Percentiles rank a stretch among this genome's conserved stretches.
Evolutionary conservation across 2,888 invertebrate species (phyloP).

Genomic region (Nephrocerus scutellatus): DNA sequence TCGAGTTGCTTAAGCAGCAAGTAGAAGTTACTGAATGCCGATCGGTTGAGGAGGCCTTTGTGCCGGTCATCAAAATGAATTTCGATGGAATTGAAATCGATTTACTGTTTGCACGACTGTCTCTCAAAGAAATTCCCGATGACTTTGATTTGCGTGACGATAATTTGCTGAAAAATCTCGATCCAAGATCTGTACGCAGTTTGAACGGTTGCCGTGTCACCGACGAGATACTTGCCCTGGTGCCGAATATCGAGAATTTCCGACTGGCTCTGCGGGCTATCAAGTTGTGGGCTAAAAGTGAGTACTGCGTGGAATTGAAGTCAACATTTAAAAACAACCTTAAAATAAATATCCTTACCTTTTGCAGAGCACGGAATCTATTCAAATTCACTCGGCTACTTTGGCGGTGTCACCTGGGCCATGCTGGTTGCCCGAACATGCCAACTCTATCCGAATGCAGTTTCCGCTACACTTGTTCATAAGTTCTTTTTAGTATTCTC

Average conservation of each 20-base stretch:
- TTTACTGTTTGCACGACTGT: constrained; percentile 85
- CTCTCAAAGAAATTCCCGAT: constrained; percentile 85
- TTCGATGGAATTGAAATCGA: constrained; percentile 96
- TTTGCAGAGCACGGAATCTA: constrained; percentile 80
- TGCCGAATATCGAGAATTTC: constrained; percentile 87
- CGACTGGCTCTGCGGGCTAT: constrained; percentile 82
- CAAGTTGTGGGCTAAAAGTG: constrained; percentile 96
- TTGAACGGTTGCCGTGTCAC: constrained; percentile 93
- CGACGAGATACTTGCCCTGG: constrained; percentile 87
- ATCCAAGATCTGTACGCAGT: constrained; percentile 87
- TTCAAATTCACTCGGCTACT: constrained; percentile 90
- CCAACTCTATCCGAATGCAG: constrained; percentile 91
- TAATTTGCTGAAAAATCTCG: constrained; percentile 78
- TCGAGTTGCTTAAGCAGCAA: constrained; percentile 74
- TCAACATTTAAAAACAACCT: not conserved
- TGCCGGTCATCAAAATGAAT: constrained; percentile 95
- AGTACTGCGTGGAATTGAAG: constrained; percentile 32
- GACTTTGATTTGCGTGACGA: constrained; percentile 76
- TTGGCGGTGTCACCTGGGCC: constrained; percentile 96
- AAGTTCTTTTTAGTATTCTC: constrained; percentile 97
- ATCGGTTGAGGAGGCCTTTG: constrained; percentile 91
- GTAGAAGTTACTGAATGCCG: constrained; percentile 70
- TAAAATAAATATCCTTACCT: not conserved
- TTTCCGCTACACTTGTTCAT: constrained; percentile 82
- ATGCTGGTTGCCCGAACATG: constrained; percentile 95